Evolutionary conservation across 1,140 invertebrate genomes (phyloP).

Genomic region (Rhopalosiphum maidis): DNA sequence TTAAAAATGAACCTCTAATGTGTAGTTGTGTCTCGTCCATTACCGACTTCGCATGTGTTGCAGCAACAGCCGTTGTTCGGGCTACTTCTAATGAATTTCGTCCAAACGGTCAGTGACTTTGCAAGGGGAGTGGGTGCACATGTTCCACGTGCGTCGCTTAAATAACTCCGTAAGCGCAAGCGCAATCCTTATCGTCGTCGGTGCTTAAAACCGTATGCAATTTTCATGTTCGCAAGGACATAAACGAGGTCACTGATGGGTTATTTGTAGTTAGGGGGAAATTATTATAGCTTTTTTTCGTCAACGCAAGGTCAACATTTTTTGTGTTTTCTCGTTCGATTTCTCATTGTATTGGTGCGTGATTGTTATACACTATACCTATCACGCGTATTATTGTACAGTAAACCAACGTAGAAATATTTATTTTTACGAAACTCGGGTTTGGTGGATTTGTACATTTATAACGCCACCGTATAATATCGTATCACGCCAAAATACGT

Average conservation of each 20-base stretch:
- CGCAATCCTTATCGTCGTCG: neutral
- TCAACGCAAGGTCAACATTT: neutral
- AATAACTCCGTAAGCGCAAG: neutral
- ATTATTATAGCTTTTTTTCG: neutral
- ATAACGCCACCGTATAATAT: neutral
- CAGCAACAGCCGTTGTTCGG: conserved; percentile 40
- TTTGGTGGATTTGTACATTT: neutral
- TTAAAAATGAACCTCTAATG: conserved; percentile 47
- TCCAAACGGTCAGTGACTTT: conserved; percentile 25
- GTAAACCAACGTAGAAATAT: neutral
- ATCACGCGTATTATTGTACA: neutral
- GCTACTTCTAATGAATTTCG: conserved; percentile 24
- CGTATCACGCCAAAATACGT: neutral
- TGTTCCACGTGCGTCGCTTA: neutral
- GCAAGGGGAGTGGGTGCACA: neutral
- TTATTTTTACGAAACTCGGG: neutral
- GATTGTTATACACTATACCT: neutral
- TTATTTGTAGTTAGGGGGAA: neutral
- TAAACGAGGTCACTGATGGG: neutral
- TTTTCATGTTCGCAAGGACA: neutral
- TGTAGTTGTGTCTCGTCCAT: conserved; percentile 39
- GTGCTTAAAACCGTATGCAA: neutral
- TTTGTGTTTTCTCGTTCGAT: neutral
- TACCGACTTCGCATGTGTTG: conserved; percentile 14
- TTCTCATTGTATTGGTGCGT: neutral